phyloP scores from a whole-genome alignment of 2,797 vertebrate species.

The Argyrosomus regius region DNA sequence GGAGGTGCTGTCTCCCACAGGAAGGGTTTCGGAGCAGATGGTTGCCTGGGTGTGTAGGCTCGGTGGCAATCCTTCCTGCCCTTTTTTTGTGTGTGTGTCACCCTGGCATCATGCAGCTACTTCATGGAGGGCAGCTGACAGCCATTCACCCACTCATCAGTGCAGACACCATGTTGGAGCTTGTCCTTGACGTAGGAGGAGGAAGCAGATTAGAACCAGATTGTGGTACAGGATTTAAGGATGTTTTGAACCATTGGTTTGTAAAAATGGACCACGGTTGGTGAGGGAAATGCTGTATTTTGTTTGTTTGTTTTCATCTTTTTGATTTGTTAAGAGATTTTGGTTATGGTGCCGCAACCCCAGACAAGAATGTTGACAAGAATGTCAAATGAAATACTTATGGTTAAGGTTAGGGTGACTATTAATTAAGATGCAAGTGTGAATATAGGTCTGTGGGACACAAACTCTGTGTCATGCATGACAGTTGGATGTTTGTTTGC shows the following conservation, averaged over 20 bases:
- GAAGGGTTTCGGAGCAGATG: slow-evolving; percentile 75
- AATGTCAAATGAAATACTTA: neutral
- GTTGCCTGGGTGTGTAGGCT: slow-evolving; percentile 72
- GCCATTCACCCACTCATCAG: slow-evolving; percentile 70
- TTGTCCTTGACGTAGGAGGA: slow-evolving; percentile 62
- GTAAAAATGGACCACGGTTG: slow-evolving; percentile 39
- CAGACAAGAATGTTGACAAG: neutral
- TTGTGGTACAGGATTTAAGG: slow-evolving; percentile 58
- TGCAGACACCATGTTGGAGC: slow-evolving; percentile 61
- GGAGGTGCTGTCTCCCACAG: slow-evolving; percentile 57
- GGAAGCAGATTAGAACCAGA: slow-evolving; percentile 66
- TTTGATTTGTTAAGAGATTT: slow-evolving; percentile 20
- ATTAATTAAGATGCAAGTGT: neutral
- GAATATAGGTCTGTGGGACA: neutral
- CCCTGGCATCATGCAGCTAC: slow-evolving; percentile 68
- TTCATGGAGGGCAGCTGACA: slow-evolving; percentile 70
- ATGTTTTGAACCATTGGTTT: slow-evolving; percentile 60
- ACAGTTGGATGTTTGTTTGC: neutral
- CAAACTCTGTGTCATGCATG: neutral
- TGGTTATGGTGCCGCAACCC: slow-evolving; percentile 6
- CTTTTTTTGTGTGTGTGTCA: slow-evolving; percentile 51
- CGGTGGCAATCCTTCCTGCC: slow-evolving; percentile 64
- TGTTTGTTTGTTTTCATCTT: slow-evolving; percentile 5
- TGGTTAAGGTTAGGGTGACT: neutral
- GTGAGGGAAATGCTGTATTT: slow-evolving; percentile 13